Base-by-base conservation (phyloP, 2,113 vertebrate species). In the Herpailurus yagouaroundi region DNA sequence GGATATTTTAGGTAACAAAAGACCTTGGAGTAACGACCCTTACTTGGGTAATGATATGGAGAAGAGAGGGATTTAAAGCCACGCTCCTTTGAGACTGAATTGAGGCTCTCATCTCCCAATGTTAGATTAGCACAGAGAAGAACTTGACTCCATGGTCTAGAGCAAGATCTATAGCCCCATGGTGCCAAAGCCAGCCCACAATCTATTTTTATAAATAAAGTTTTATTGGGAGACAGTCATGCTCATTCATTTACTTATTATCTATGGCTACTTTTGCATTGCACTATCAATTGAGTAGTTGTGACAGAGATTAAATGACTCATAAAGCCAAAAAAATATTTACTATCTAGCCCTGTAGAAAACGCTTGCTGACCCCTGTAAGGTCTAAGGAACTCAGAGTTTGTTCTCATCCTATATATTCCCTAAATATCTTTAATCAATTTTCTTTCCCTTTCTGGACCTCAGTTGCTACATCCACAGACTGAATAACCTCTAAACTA, bases 401-500 rank as follows among this genome's bases (percentile, higher is more conserved):
- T 82, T 88, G 41, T 38, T 85, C 36, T 90, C 21, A 66, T 95
- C 21, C 14, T 81, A 9, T 23, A 19, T 92, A 10, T 57, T 64
- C 3, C 50, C 45, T 74, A 73, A 93, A 45, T 41, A 66, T 6
- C 10, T 93, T 84, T 79, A 48, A 45, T 0, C 41, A 12, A 55
- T 1, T 93, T 45, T 52, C 60, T 27, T 23, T 4, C 4, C 36
- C 2, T 74, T 82, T 73, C n/a, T 2, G 41, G 21, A 1, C 73
- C 2, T 93, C n/a, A 77, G 4, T 57, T 95, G 96, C 89, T 55
- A 48, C 23, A 74, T 3, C 31, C 91, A 3, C 21, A 64, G 19
- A 92, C 66, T 45, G 7, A 80, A 60, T 38, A 63, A 29, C 31
- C 55, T 97, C 91, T 77, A 87, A 92, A 93, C 50, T 63, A 91